Base-by-base conservation (phyloP, 1,140 invertebrate genomes). In the Chionoecetes opilio region DNA sequence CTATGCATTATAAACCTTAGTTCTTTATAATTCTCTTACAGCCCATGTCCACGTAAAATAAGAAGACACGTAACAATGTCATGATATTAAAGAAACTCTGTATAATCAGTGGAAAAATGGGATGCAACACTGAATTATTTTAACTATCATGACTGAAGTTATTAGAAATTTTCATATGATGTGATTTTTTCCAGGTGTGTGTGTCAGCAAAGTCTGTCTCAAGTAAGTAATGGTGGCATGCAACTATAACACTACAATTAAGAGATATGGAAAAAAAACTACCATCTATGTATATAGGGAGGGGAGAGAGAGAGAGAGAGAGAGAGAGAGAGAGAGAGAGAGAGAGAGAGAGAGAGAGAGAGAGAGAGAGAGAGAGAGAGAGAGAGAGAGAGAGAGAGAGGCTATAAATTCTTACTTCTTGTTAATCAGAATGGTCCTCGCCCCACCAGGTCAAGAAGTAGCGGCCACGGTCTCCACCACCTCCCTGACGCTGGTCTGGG, bases 271-370 rank as follows among this genome's bases (percentile, higher is more conserved):
- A n/a, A n/a, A n/a, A n/a, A n/a, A n/a, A n/a, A n/a, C n/a, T n/a
- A n/a, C n/a, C n/a, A n/a, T n/a, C n/a, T n/a, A 53, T 53, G 2
- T 53, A 53, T 53, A 53, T 14, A 9, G 21, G 21, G 21, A 14
- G 14, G 5, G 5, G 14, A 46, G 41, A 14, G 14, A 46, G 14
- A 14, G 11, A 41, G 34, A n/a, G 46, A 75, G 26, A 91, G 89
- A 63, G 41, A 91, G 53, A 75, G 89, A 91, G 89, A 75, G 89
- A 53, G 89, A 91, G 89, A 91, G 89, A 91, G 89, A 91, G 89
- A 91, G 38, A 91, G 89, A 91, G 89, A 91, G 38, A 91, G 89
- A 91, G 89, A 91, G 38, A 75, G 89, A 53, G 38, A 75, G 89
- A 29, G 38, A 53, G 89, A 91, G 89, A 91, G 38, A 53, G n/a